Evolutionary conservation across 2,888 invertebrate genomes (phyloP).

Genomic region (Philhelius pedissequus): DNA sequence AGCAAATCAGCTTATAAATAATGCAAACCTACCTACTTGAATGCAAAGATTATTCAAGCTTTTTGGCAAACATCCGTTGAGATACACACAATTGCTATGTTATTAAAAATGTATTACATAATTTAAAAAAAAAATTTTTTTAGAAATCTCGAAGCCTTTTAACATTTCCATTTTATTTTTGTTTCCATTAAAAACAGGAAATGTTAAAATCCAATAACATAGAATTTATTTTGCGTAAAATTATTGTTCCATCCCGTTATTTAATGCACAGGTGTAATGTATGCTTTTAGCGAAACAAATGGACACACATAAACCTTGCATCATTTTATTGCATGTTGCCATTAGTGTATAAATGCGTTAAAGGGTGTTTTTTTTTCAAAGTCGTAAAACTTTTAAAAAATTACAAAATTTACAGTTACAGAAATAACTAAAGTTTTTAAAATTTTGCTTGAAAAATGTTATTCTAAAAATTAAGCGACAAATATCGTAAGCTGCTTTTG

Average conservation of each 20-base stretch:
- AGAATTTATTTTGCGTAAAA: background rate
- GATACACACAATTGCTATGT: background rate
- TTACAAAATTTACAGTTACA: too few relatives aligned
- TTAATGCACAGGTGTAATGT: background rate
- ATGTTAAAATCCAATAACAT: background rate
- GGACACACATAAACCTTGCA: background rate
- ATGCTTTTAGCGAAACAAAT: constrained; percentile 7
- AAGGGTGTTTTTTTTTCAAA: background rate
- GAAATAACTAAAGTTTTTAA: too few relatives aligned
- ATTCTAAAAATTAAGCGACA: too few relatives aligned
- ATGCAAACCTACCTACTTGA: too few relatives aligned
- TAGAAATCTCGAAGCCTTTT: background rate
- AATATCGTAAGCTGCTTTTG: too few relatives aligned
- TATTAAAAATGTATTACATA: too few relatives aligned
- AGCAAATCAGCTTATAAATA: too few relatives aligned
- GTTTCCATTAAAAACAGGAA: background rate
- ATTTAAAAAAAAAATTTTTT: too few relatives aligned
- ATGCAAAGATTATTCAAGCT: too few relatives aligned
- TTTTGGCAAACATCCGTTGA: too few relatives aligned
- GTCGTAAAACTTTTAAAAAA: too few relatives aligned
- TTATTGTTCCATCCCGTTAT: background rate
- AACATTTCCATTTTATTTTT: background rate
- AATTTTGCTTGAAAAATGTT: too few relatives aligned
- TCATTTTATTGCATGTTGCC: background rate
- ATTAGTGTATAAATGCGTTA: background rate